phyloP scores from a whole-genome alignment of 2,113 vertebrate species.

The Trichomycterus rosablanca region DNA sequence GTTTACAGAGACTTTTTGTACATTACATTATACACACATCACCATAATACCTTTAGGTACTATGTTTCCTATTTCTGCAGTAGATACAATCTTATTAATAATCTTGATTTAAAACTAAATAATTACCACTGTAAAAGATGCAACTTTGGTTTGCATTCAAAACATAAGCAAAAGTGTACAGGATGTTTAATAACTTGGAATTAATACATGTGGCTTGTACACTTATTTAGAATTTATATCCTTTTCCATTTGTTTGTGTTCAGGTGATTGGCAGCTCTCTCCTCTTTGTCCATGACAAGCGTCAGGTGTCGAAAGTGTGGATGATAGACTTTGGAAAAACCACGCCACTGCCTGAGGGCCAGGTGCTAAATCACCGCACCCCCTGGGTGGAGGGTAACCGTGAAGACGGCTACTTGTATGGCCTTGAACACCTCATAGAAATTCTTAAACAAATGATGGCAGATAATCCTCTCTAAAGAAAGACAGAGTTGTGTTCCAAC shows the following conservation, averaged over 20 bases:
- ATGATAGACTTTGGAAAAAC: constrained; percentile 99
- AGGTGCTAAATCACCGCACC: constrained; percentile 80
- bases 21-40: too few relatives aligned
- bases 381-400: constrained; percentile 91
- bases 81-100: too few relatives aligned
- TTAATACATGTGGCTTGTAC: too few relatives aligned
- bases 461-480: constrained; percentile 46
- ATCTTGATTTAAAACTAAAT: too few relatives aligned
- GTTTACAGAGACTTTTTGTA: too few relatives aligned
- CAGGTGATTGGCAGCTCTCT: constrained; percentile 98
- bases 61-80: too few relatives aligned
- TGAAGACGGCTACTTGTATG: constrained; percentile 92
- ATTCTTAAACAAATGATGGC: constrained; percentile 79
- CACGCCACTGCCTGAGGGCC: constrained; percentile 82
- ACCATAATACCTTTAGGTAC: too few relatives aligned
- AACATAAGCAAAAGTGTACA: too few relatives aligned
- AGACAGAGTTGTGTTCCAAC: constrained; percentile 1
- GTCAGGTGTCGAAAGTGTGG: constrained; percentile 91
- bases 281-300: constrained; percentile 92
- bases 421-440: constrained; percentile 89
- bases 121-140: too few relatives aligned
- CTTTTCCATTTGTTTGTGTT: background rate
- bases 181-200: too few relatives aligned
- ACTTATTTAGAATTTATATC: background rate
- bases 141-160: too few relatives aligned